These are phyloP conservation scores for Clarias gariepinus DNA, from an alignment of 2,113 vertebrate genomes.

Conservation along the genomic window DNA sequence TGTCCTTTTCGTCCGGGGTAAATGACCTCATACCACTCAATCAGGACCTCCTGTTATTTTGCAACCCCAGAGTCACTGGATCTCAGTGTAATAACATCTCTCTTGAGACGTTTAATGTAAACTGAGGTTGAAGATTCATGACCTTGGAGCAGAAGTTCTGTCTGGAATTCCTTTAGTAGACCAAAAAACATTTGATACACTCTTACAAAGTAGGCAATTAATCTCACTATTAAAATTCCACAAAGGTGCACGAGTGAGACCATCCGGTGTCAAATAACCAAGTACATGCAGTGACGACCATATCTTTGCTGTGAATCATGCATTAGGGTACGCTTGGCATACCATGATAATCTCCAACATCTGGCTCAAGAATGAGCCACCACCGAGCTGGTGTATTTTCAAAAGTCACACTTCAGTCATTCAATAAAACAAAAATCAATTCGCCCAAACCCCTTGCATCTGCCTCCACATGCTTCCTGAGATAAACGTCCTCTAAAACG, in stretches of 20 bases:
- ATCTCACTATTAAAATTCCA: neutral
- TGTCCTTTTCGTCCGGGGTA: neutral
- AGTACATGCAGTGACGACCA: neutral
- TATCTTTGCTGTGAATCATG: neutral
- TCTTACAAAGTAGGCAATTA: neutral
- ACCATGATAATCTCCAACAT: neutral
- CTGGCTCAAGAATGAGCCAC: neutral
- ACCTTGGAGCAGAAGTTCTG: neutral
- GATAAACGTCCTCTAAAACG: neutral
- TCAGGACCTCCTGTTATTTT: neutral
- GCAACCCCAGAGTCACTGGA: neutral
- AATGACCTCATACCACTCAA: neutral
- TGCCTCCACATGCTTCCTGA: conserved; percentile 17
- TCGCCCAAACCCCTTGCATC: conserved; percentile 2
- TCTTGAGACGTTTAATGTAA: neutral
- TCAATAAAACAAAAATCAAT: conserved; percentile 18
- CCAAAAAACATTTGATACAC: neutral
- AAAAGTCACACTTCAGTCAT: neutral
- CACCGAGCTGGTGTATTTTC: neutral
- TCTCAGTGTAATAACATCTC: neutral
- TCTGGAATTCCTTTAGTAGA: neutral
- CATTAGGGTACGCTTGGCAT: neutral
- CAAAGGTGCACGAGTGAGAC: neutral
- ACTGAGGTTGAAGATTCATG: conserved; percentile 34
- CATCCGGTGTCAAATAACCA: neutral